A percentile compares a stretch with the other conserved stretches of the same genome.
phyloP scores from a whole-genome alignment of 2,888 invertebrate genomes.

The Caradrina kadenii region DNA sequence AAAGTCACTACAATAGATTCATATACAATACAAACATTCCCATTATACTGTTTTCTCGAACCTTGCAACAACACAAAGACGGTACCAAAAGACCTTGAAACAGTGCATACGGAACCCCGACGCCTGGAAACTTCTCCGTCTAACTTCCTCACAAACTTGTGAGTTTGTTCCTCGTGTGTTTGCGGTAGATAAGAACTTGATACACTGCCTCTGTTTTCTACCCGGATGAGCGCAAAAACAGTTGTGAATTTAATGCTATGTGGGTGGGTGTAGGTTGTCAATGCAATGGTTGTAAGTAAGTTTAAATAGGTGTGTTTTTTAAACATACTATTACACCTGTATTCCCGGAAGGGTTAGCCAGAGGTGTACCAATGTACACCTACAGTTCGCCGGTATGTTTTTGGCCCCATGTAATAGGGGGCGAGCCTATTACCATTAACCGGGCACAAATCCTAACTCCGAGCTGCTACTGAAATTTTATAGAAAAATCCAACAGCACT shows the following conservation, averaged over 20 bases:
- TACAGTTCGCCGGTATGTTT: no score
- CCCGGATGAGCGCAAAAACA: constrained; percentile 41
- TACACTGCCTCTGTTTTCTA: constrained; percentile 44
- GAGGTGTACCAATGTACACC: no score
- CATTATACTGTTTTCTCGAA: constrained; percentile 34
- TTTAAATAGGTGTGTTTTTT: no score
- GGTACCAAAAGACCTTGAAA: constrained; percentile 48
- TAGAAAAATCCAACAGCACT: no score
- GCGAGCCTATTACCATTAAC: no score
- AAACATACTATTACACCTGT: no score
- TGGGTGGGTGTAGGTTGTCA: not conserved
- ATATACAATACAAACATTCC: not conserved
- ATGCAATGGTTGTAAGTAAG: not conserved
- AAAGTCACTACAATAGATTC: constrained; percentile 21
- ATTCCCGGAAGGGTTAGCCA: no score
- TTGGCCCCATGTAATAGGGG: no score
- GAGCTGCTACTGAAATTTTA: no score
- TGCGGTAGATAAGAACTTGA: constrained; percentile 55
- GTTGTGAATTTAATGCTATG: constrained; percentile 33
- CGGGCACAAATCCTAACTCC: no score
- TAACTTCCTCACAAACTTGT: constrained; percentile 44
- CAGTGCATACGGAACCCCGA: constrained; percentile 37
- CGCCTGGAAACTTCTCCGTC: constrained; percentile 37
- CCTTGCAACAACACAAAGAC: constrained; percentile 28
- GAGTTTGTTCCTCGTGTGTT: constrained; percentile 46